These are phyloP conservation scores for Syngnathus floridae DNA, from an alignment of 2,113 vertebrate genomes.

Conservation along the genomic window DNA sequence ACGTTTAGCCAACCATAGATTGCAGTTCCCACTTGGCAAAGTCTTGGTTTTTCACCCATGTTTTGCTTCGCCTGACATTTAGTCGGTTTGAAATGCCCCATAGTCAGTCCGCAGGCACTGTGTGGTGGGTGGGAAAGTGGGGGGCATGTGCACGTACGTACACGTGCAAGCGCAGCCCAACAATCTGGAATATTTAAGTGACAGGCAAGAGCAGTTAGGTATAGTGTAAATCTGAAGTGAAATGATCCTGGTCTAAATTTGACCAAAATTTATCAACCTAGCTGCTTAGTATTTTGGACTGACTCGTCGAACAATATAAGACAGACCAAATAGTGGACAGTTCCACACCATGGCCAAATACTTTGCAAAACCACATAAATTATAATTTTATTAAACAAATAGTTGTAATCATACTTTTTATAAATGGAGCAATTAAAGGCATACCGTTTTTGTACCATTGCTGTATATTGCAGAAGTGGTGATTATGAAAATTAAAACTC, in stretches of 20 bases:
- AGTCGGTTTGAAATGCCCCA: constrained; percentile 39
- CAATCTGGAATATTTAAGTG: background rate
- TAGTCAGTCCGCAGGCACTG: constrained; percentile 30
- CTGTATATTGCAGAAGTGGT: too few relatives aligned
- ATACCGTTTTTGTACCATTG: background rate
- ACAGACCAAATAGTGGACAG: background rate
- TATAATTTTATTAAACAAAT: background rate
- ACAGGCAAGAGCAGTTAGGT: constrained; percentile 12
- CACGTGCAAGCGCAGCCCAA: constrained; percentile 22
- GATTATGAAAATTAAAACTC: too few relatives aligned
- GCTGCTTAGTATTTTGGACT: background rate
- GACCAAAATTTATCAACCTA: background rate
- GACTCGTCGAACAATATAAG: background rate
- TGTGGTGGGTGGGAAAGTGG: constrained; percentile 9
- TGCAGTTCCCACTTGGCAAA: constrained; percentile 12
- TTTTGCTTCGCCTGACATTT: constrained; percentile 43
- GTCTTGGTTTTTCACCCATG: constrained; percentile 38
- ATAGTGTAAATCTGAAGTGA: constrained; percentile 9
- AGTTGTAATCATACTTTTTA: background rate
- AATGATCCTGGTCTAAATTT: background rate
- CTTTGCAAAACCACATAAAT: background rate
- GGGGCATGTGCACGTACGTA: constrained; percentile 3
- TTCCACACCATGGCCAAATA: background rate
- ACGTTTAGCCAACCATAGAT: constrained; percentile 22
- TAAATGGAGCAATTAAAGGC: background rate